A percentile compares a stretch with the other conserved stretches of the same genome.
Evolutionary conservation across 2,888 invertebrate species (phyloP).

Genomic region (Rhaphigaster nebulosa): DNA sequence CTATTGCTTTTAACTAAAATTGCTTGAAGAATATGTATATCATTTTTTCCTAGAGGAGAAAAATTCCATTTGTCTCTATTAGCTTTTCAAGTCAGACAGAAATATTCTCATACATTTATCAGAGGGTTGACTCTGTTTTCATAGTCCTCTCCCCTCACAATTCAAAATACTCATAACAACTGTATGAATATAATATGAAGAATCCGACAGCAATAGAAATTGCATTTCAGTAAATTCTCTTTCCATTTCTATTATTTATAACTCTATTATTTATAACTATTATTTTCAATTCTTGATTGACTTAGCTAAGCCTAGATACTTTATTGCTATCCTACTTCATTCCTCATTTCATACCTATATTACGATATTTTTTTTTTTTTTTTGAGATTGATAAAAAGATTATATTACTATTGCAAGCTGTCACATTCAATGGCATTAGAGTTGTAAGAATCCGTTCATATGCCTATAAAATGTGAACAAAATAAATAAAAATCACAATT

Average conservation of each 20-base stretch:
- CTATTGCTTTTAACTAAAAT: background rate
- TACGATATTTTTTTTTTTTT: too few species aligned
- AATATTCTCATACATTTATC: constrained; percentile 21
- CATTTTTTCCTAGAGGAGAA: background rate
- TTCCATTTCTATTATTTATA: background rate
- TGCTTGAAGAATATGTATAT: background rate
- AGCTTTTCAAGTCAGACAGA: background rate
- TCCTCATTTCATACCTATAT: too few species aligned
- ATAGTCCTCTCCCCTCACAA: background rate
- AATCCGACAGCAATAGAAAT: background rate
- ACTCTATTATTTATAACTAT: too few species aligned
- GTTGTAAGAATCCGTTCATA: too few species aligned
- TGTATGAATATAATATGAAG: background rate
- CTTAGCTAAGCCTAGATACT: too few species aligned
- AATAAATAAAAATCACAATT: too few species aligned
- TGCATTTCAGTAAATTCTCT: background rate
- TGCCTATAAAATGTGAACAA: too few species aligned
- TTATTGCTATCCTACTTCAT: too few species aligned
- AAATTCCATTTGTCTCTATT: background rate
- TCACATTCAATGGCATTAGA: too few species aligned
- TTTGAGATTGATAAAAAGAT: too few species aligned
- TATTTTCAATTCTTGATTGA: too few species aligned
- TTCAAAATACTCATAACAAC: constrained; percentile 1
- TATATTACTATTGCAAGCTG: too few species aligned
- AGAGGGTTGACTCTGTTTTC: background rate